Evolutionary conservation across 2,888 invertebrate species (phyloP).

Genomic region (Heliconius hortense): DNA sequence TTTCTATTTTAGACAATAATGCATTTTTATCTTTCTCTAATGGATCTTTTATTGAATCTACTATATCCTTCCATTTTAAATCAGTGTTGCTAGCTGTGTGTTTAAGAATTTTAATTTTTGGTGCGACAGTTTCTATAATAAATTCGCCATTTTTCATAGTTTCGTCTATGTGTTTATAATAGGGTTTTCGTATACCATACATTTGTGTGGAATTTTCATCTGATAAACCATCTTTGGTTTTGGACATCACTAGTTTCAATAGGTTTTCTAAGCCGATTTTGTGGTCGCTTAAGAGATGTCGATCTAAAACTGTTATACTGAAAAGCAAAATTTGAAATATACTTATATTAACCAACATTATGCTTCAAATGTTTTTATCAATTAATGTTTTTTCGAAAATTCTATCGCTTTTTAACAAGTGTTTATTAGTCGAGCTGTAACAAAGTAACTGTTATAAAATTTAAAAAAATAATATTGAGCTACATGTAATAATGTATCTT

Average conservation of each 20-base stretch:
- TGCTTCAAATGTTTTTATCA: too few species aligned
- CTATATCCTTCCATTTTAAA: constrained; percentile 56
- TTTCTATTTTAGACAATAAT: constrained; percentile 65
- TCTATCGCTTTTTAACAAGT: too few species aligned
- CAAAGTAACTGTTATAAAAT: too few species aligned
- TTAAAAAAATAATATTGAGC: too few species aligned
- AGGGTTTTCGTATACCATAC: constrained; percentile 58
- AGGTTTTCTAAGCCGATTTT: constrained; percentile 69
- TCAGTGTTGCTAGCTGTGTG: constrained; percentile 66
- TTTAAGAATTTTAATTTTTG: constrained; percentile 68
- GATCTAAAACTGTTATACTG: constrained; percentile 73
- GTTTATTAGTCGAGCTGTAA: too few species aligned
- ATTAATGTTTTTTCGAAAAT: too few species aligned
- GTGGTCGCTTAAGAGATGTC: constrained; percentile 70
- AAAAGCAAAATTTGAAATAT: constrained; percentile 29
- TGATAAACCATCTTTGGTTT: constrained; percentile 66
- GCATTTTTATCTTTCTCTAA: constrained; percentile 54
- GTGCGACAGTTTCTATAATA: constrained; percentile 63
- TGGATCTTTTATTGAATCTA: constrained; percentile 55
- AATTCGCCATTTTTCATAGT: constrained; percentile 67
- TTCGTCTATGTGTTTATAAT: constrained; percentile 60
- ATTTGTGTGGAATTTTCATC: constrained; percentile 49
- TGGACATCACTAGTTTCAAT: constrained; percentile 69
- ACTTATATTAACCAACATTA: neutral
- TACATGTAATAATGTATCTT: too few species aligned